phyloP scores from a whole-genome alignment of 2,113 vertebrate species.

The Saimiri boliviensis region DNA sequence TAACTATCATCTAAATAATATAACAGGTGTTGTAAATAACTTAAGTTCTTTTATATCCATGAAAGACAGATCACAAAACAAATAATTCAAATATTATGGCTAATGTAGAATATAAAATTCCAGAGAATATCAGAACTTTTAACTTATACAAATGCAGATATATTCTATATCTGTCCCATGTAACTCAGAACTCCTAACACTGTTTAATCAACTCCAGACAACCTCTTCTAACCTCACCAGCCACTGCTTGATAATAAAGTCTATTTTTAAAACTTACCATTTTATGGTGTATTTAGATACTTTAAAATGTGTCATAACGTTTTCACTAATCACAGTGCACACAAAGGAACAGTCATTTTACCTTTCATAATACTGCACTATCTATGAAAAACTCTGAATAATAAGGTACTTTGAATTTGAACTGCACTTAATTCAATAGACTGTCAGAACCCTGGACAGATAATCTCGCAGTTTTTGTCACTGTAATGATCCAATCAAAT shows the following conservation, averaged over 20 bases:
- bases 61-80: constrained; percentile 46
- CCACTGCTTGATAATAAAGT: constrained; percentile 50
- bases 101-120: neutral
- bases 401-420: constrained; percentile 4
- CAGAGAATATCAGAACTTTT: neutral
- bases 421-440: constrained; percentile 25
- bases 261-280: constrained; percentile 61
- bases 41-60: constrained; percentile 40
- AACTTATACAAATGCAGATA: constrained; percentile 18
- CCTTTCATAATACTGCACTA: constrained; percentile 34
- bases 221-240: neutral
- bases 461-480: neutral
- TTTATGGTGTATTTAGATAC: constrained; percentile 63
- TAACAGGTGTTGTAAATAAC: constrained; percentile 44
- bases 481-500: neutral
- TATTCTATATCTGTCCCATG: neutral
- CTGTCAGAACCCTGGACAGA: constrained; percentile 7
- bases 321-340: constrained; percentile 38
- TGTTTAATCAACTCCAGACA: constrained; percentile 58
- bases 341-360: constrained; percentile 41
- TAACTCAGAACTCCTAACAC: neutral
- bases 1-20: constrained; percentile 57
- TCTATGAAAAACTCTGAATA: neutral
- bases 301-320: constrained; percentile 62
- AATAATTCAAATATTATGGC: neutral